phyloP scores from a whole-genome alignment of 2,888 invertebrate genomes.

The Pheosia gnoma region DNA sequence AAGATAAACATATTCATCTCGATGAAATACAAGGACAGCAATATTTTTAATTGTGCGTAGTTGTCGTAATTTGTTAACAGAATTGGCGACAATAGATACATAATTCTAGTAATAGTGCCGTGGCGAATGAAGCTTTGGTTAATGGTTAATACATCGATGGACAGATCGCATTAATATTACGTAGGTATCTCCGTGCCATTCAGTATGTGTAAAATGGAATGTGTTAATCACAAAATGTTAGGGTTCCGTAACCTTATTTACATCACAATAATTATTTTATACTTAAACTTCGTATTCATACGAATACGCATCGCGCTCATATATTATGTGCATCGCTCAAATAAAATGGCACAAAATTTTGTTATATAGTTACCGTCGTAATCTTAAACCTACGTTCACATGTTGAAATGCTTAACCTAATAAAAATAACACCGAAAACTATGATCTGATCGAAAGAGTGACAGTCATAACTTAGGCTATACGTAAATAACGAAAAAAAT shows the following conservation, averaged over 20 bases:
- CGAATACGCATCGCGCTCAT: constrained; percentile 31
- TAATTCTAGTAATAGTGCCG: constrained; percentile 43
- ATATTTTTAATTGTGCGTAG: too few relatives aligned
- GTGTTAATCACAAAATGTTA: constrained; percentile 65
- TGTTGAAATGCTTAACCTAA: constrained; percentile 30
- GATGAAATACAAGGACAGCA: constrained; percentile 38
- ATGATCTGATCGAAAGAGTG: neutral
- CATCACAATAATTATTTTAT: constrained; percentile 26
- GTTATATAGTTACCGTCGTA: constrained; percentile 56
- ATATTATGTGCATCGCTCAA: constrained; percentile 59
- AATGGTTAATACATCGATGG: constrained; percentile 22
- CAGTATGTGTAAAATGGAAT: constrained; percentile 56
- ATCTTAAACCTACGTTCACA: constrained; percentile 32
- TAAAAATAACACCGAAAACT: constrained; percentile 3
- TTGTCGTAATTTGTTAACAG: too few relatives aligned
- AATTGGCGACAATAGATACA: constrained; percentile 36
- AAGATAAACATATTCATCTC: constrained; percentile 65
- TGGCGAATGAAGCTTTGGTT: constrained; percentile 51
- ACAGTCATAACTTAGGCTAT: neutral
- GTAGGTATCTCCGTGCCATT: constrained; percentile 19
- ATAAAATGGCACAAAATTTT: constrained; percentile 77
- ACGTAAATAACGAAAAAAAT: constrained; percentile 1
- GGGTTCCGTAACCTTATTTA: constrained; percentile 33
- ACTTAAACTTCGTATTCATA: constrained; percentile 30
- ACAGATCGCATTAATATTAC: constrained; percentile 21